A percentile compares a stretch with the other conserved stretches of the same genome.
Evolutionary conservation across 2,888 invertebrate genomes (phyloP).

Genomic region (Hyposoter didymator): DNA sequence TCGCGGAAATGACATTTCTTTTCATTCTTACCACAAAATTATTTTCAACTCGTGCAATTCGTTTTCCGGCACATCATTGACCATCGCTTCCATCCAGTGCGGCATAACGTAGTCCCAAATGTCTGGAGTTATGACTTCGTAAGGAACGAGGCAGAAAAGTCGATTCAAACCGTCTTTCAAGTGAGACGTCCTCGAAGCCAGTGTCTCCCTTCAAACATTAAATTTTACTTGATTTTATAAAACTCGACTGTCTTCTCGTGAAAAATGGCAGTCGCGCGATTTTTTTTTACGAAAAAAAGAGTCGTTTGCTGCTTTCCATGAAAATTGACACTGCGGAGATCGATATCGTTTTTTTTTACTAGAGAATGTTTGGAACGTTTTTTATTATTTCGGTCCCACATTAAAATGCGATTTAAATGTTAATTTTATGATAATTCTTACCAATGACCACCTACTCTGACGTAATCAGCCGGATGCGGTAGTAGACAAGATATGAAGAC

Average conservation of each 20-base stretch:
- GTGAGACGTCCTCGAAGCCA: conserved; percentile 94
- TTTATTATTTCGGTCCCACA: background rate
- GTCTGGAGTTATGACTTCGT: conserved; percentile 97
- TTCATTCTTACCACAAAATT: conserved; percentile 87
- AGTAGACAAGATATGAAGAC: conserved; percentile 96
- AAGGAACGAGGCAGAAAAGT: conserved; percentile 97
- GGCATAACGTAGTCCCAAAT: conserved; percentile 99
- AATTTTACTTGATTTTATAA: background rate
- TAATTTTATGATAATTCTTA: conserved; percentile 79
- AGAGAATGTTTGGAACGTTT: background rate
- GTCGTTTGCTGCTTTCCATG: background rate
- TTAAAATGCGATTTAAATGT: background rate
- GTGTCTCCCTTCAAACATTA: conserved; percentile 89
- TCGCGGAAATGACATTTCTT: background rate
- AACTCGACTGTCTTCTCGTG: background rate
- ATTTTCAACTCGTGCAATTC: conserved; percentile 94
- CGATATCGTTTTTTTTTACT: background rate
- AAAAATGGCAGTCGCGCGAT: background rate
- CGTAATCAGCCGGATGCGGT: conserved; percentile 98
- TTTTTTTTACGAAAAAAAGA: background rate
- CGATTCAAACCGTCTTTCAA: conserved; percentile 97
- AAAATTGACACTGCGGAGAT: background rate
- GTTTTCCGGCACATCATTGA: conserved; percentile 95
- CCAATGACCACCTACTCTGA: conserved; percentile 98
- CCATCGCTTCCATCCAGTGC: conserved; percentile 99